phyloP scores from a whole-genome alignment of 2,797 vertebrate genomes.

The Dendrocincla fuliginosa region DNA sequence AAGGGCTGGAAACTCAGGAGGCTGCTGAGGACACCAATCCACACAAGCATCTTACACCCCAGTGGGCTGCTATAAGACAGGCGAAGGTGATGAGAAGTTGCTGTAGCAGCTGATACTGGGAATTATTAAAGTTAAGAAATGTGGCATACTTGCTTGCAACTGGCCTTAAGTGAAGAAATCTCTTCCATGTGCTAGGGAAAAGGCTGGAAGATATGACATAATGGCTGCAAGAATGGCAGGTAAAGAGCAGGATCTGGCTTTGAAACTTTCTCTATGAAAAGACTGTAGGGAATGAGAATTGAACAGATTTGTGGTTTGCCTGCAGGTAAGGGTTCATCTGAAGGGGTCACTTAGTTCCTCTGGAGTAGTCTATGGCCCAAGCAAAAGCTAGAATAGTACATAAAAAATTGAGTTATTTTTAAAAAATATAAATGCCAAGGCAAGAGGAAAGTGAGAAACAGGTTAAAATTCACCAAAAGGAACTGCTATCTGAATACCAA shows the following conservation, averaged over 20 bases:
- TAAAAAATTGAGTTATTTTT: background rate
- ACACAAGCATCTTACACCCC: background rate
- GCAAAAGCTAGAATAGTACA: background rate
- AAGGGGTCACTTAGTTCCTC: background rate
- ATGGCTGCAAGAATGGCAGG: background rate
- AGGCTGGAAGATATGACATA: background rate
- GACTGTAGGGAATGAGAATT: background rate
- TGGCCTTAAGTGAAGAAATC: background rate
- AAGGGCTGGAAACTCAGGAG: background rate
- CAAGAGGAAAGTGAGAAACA: background rate
- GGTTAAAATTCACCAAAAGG: background rate
- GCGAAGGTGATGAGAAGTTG: background rate
- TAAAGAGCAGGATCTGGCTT: background rate
- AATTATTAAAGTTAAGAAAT: background rate
- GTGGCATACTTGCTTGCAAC: background rate
- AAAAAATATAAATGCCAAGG: background rate
- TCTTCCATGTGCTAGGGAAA: background rate
- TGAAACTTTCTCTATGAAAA: background rate
- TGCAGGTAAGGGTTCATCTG: background rate
- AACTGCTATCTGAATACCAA: background rate
- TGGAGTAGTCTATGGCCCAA: background rate
- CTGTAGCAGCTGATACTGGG: background rate
- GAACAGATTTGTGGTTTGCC: background rate
- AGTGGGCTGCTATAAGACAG: background rate
- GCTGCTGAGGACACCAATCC: background rate